phyloP scores from a whole-genome alignment of 2,888 invertebrate genomes.

The Latrodectus hesperus region DNA sequence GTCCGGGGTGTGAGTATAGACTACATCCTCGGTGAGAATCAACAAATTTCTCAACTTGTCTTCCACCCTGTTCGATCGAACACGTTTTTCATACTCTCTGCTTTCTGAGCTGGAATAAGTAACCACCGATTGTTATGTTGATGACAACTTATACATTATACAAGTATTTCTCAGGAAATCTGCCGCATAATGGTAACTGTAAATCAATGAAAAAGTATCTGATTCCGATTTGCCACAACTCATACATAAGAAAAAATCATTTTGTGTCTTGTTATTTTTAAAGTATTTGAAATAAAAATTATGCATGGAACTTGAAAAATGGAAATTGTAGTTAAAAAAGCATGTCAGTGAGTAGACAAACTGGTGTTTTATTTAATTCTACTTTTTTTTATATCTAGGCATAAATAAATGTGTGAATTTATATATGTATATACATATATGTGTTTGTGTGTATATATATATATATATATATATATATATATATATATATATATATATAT shows the following conservation, averaged over 20 bases:
- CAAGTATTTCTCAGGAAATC: neutral
- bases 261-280: too few relatives aligned
- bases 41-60: conserved; percentile 3
- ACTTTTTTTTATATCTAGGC: neutral
- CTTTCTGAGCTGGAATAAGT: neutral
- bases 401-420: neutral
- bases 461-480: conserved; percentile 1
- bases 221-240: too few relatives aligned
- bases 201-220: neutral
- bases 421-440: conserved; percentile 9
- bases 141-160: neutral
- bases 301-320: too few relatives aligned
- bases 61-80: neutral
- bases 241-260: too few relatives aligned
- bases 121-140: neutral
- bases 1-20: neutral
- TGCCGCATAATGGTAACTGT: neutral
- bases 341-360: too few relatives aligned
- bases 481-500: neutral
- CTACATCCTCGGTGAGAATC: neutral
- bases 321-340: too few relatives aligned
- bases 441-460: neutral
- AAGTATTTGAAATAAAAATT: too few relatives aligned
- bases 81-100: neutral
- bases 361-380: neutral